Base-by-base conservation (phyloP, 2,113 vertebrate species). In the Sinosuthora webbiana region DNA sequence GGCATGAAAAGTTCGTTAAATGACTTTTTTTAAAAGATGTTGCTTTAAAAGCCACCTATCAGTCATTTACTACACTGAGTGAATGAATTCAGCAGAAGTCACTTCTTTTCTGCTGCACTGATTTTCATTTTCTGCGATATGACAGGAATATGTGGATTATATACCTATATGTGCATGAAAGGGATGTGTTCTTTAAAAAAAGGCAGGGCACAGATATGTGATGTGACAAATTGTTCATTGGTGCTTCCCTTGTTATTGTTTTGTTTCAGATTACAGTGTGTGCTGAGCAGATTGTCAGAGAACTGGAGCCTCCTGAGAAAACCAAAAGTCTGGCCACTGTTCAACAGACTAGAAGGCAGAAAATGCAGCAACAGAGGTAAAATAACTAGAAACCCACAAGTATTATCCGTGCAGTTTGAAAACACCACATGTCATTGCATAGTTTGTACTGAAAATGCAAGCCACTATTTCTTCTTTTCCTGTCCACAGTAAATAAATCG, bases 281-380 rank as follows among this genome's bases (percentile, higher is more conserved):
- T 68, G 98, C 98, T 35, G 98, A 99, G 91, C 98, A 99, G 95
- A 94, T 99, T 59, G 98, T 98, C 85, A 97, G 95, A 67, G 99
- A 99, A 96, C 97, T 99, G 21, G 97, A 98, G 33, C 99, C 98
- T 47, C 97, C 98, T 41, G 98, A 98, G 37, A 99, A 98, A 92
- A 87, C 97, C 16, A 98, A 95, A 90, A 95, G 96, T 30, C 85
- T 95, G 9, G 97, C 97, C 63, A 99, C 98, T 23, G 90, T 99
- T 80, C 99, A 99, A 94, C 98, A 99, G 95, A 98, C 98, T 18
- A 98, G 99, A 87, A 95, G 99, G 62, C 98, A 98, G 90, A 98
- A 98, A 53, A 98, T 98, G 97, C 96, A 97, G 12, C 98, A 90
- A 65, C 98, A 98, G 65, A 98, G 98, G 99, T 99, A 97, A 97